phyloP scores from a whole-genome alignment of 2,888 invertebrate genomes.

The Yponomeuta cagnagella region DNA sequence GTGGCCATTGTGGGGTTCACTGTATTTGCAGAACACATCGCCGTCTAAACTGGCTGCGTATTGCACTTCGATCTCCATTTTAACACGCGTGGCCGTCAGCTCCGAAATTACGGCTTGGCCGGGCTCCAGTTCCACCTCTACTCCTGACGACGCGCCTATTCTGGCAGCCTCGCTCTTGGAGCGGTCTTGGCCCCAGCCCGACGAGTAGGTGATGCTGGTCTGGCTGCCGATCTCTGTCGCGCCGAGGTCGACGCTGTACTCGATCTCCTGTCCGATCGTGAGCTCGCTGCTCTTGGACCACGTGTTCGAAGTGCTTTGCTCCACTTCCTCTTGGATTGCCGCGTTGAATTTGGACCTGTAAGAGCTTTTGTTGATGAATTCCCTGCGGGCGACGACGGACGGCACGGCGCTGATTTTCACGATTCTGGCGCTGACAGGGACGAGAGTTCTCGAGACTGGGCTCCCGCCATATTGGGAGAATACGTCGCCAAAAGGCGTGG shows the following conservation, averaged over 20 bases:
- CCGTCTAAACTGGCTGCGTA: constrained; percentile 26
- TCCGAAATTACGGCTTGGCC: constrained; percentile 11
- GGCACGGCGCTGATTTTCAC: neutral
- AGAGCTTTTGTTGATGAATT: constrained; percentile 4
- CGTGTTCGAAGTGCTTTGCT: neutral
- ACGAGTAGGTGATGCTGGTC: neutral
- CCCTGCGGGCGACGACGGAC: neutral
- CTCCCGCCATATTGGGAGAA: constrained; percentile 4
- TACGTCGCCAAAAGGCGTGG: constrained; percentile 6
- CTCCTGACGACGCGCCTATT: constrained; percentile 7
- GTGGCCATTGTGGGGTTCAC: constrained; percentile 19
- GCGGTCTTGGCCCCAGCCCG: neutral
- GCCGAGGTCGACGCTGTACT: neutral
- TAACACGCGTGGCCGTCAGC: constrained; percentile 14
- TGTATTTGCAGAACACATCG: constrained; percentile 25
- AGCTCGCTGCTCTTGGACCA: neutral
- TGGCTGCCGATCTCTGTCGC: neutral
- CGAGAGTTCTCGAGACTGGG: neutral
- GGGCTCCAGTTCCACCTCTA: constrained; percentile 11
- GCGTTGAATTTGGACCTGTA: neutral
- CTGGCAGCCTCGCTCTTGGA: neutral
- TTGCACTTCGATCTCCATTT: constrained; percentile 21
- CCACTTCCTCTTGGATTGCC: neutral
- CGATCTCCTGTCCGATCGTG: constrained; percentile 1
- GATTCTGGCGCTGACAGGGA: neutral